Evolutionary conservation across 2,113 vertebrate species (phyloP).

Genomic region (Vulpes vulpes): DNA sequence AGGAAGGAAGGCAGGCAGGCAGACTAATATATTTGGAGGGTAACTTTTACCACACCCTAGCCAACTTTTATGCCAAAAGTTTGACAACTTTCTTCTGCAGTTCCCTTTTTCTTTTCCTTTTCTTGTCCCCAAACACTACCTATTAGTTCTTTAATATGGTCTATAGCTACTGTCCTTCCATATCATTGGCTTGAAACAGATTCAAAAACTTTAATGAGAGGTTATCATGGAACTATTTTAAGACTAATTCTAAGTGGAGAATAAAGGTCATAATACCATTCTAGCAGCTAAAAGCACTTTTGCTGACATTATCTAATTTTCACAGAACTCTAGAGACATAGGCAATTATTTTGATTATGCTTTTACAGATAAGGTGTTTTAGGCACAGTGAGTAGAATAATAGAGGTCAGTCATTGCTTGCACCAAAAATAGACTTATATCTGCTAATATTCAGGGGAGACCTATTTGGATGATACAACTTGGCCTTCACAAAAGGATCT

Average conservation of each 20-base stretch:
- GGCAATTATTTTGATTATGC: constrained; percentile 76
- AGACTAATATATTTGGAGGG: background rate
- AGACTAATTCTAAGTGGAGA: constrained; percentile 68
- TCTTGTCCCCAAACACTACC: constrained; percentile 11
- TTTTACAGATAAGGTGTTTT: constrained; percentile 67
- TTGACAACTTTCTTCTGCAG: constrained; percentile 5
- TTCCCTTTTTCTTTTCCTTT: constrained; percentile 30
- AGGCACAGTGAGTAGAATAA: constrained; percentile 57
- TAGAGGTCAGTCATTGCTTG: constrained; percentile 36
- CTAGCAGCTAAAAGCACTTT: constrained; percentile 74
- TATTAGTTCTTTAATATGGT: constrained; percentile 58
- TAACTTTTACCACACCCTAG: background rate
- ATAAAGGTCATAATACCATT: constrained; percentile 59
- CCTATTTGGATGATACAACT: background rate
- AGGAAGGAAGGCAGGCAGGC: background rate
- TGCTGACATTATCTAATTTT: constrained; percentile 77
- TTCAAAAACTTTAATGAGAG: constrained; percentile 67
- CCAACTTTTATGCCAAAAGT: constrained; percentile 44
- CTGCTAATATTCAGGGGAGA: constrained; percentile 38
- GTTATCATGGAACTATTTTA: constrained; percentile 76
- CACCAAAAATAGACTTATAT: constrained; percentile 49
- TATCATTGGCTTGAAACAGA: constrained; percentile 63
- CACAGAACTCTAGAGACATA: constrained; percentile 59
- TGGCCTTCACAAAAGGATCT: constrained; percentile 45
- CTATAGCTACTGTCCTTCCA: constrained; percentile 39